Evolutionary conservation across 1,140 invertebrate species (phyloP).

Genomic region (Eupeodes corollae): DNA sequence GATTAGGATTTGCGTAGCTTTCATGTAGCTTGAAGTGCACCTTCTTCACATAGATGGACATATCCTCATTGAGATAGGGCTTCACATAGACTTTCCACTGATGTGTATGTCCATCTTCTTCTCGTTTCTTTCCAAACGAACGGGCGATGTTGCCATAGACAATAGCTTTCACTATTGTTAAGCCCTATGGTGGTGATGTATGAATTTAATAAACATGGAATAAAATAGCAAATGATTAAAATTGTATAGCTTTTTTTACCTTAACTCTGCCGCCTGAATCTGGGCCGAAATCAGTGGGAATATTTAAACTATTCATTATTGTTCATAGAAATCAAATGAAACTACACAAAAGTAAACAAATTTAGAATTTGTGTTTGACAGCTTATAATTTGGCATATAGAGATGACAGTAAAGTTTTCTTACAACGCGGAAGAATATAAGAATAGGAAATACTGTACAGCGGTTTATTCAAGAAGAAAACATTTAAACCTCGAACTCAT

Average conservation of each 20-base stretch:
- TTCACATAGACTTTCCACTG: constrained; percentile 98
- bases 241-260: constrained; percentile 35
- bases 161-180: constrained; percentile 89
- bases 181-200: constrained; percentile 46
- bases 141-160: constrained; percentile 93
- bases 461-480: too few relatives aligned
- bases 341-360: too few relatives aligned
- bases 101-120: constrained; percentile 97
- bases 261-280: constrained; percentile 71
- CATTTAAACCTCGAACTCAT: too few relatives aligned
- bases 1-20: constrained; percentile 89
- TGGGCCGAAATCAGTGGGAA: constrained; percentile 64
- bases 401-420: too few relatives aligned
- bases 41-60: constrained; percentile 92
- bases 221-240: not conserved
- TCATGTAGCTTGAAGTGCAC: constrained; percentile 97
- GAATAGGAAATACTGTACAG: too few relatives aligned
- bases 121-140: constrained; percentile 95
- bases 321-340: not conserved
- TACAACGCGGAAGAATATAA: too few relatives aligned
- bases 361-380: too few relatives aligned
- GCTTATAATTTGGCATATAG: too few relatives aligned
- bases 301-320: constrained; percentile 38
- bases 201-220: not conserved
- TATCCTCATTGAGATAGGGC: constrained; percentile 86